These are phyloP conservation scores for Urocolius indicus DNA, from an alignment of 2,113 vertebrate species.

Conservation along the genomic window DNA sequence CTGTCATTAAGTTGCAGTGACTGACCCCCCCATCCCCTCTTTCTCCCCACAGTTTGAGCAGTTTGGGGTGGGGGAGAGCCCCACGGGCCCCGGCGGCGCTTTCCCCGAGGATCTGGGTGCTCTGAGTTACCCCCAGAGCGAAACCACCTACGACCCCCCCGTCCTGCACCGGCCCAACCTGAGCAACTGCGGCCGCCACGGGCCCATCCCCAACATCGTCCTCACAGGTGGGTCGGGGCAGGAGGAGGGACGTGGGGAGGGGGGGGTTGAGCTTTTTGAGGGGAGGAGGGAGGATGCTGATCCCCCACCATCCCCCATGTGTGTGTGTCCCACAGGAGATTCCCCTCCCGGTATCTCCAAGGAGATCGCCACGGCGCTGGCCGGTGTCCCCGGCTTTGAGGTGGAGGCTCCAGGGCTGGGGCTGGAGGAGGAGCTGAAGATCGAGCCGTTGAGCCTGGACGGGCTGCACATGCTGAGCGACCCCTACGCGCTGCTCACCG, in stretches of 20 bases:
- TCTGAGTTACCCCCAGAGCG: conserved; percentile 66
- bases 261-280: no score
- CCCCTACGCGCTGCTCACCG: conserved; percentile 88
- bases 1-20: no score
- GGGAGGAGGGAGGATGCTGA: no score
- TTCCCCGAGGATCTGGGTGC: conserved; percentile 74
- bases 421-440: conserved; percentile 84
- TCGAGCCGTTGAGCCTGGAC: conserved; percentile 87
- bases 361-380: conserved; percentile 88
- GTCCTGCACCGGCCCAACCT: conserved; percentile 80
- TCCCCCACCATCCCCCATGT: no score
- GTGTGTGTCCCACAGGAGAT: conserved; percentile 70
- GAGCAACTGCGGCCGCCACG: conserved; percentile 78
- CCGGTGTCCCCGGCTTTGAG: conserved; percentile 90
- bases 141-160: conserved; percentile 73
- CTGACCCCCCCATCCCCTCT: no score
- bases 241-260: no score
- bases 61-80: conserved; percentile 71
- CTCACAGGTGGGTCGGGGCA: conserved; percentile 77
- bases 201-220: conserved; percentile 87
- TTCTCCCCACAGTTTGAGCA: conserved; percentile 64
- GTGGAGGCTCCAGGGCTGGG: conserved; percentile 72
- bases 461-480: conserved; percentile 86
- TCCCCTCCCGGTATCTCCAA: conserved; percentile 87
- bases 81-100: conserved; percentile 56